Evolutionary conservation across 2,888 invertebrate genomes (phyloP).

Genomic region (Drosophila glabriapex): DNA sequence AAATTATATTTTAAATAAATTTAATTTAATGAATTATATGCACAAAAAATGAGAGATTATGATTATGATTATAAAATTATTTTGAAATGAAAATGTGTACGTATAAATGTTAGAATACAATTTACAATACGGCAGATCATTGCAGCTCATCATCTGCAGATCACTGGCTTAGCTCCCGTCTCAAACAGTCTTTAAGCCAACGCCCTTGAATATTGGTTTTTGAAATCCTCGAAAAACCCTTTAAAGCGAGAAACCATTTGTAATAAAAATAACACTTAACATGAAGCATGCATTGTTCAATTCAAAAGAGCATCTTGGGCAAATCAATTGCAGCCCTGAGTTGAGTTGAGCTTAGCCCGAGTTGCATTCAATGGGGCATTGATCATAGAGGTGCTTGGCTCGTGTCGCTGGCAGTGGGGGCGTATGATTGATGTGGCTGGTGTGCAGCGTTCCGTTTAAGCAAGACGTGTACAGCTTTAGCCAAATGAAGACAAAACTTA

Average conservation of each 20-base stretch:
- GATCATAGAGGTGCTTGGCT: conserved; percentile 51
- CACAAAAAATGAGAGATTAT: neutral
- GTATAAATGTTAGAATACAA: neutral
- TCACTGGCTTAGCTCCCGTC: neutral
- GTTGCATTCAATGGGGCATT: conserved; percentile 50
- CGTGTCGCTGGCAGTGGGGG: conserved; percentile 52
- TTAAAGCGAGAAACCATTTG: conserved; percentile 8
- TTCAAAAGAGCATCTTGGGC: conserved; percentile 8
- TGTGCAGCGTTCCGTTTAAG: conserved; percentile 58
- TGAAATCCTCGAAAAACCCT: neutral
- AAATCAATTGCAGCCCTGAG: conserved; percentile 43
- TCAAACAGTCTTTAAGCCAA: conserved; percentile 13
- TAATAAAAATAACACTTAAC: conserved; percentile 11
- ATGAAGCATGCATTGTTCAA: conserved; percentile 12
- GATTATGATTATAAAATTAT: neutral
- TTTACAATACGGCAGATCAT: neutral
- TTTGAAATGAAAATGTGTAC: neutral
- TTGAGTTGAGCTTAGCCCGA: conserved; percentile 5
- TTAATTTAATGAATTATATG: neutral
- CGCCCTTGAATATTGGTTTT: conserved; percentile 7
- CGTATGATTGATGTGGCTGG: conserved; percentile 71
- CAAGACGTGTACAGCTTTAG: conserved; percentile 47
- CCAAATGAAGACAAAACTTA: conserved; percentile 55
- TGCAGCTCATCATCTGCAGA: neutral
- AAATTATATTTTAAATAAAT: neutral